Base-by-base conservation (phyloP, 2,888 invertebrate species). In the Toxonevra muliebris region DNA sequence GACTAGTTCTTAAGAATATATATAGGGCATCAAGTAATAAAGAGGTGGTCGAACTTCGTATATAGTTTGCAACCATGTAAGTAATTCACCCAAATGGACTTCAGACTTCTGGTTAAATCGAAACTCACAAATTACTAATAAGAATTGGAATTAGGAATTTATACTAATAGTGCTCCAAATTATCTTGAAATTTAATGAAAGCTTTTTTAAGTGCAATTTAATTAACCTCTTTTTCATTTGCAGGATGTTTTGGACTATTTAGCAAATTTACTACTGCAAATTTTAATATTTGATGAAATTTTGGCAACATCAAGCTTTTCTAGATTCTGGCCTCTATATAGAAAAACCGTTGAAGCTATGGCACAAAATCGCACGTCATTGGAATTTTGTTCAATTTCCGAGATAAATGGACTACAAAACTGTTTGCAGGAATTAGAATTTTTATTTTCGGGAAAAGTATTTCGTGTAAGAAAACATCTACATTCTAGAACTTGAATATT, bases 291-390 rank as follows among this genome's bases (percentile, higher is more conserved):
- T 66, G 84, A 85, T 68, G 84, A 83, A 60, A 79, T 85, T 11
- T 74, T 82, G 2, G 69, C 74, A 9, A 76, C 76, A 50, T 82
- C 84, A 0, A 79, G 79, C 45, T 78, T 84, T 10, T 72, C 75
- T 2, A 86, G 88, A 63, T 92, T 93, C 80, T 96, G 95, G 95
- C 88, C 88, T 63, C 87, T 90, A 41, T 96, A 94, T 79, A 89
- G 91, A 79, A 89, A 93, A 83, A 90, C 90, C 79, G 86, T 96
- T 0, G 90, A 90, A 74, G 89, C 90, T 42, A 88, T 92, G 42
- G 87, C 89, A 65, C 89, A 90, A 72, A 90, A 90, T 80, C 88
- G 42, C 83, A 88, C 43, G 87, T 88, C 80, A 88, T 91, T 77
- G 87, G 88, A 69, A 82, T 91, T 60, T 83, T 88, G 59, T 85